Evolutionary conservation across 2,888 invertebrate genomes (phyloP), one percentile per base, ranked within the genome.

Genomic region (Drosophila phalerata): DNA sequence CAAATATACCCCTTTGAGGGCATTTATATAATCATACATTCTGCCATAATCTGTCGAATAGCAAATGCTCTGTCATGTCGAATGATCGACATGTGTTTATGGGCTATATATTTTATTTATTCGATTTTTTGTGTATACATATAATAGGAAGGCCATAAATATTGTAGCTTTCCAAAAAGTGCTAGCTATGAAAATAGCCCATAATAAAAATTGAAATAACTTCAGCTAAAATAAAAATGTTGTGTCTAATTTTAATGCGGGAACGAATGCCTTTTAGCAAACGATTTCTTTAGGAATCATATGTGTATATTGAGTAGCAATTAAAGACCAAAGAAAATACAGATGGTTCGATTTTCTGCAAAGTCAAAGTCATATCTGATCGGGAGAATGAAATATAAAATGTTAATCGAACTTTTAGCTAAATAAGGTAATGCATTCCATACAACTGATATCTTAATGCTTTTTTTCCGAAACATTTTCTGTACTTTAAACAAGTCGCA

Each of bases 41-140:
- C 34, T 47, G 19, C 34, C 28, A 72, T 63, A 43, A 69, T 51
- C 40, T 60, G 45, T 58, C 47, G 60, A 40, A 32, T 25, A 55
- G 48, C 30, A 49, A 51, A 51, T 45, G 66, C 66, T 28, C 45
- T 73, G 55, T 55, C 70, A 56, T 70, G 65, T 61, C 42, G 62
- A 57, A 56, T 61, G 70, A 75, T 75, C 58, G 74, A 74, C 74
- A 74, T 71, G 52, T 75, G 71, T 74, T 74, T 74, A 71, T 67
- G 58, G 30, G 45, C 57, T 22, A 65, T 69, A 57, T 69, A 56
- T 37, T 55, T 57, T 64, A 57, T 64, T 64, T 64, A 64, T 64
- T 17, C 25, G 43, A n/a, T 40, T 43, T 64, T 47, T 56, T 76
- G 55, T 66, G 34, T 49, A 34, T 48, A 65, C 58, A n/a, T 48